Evolutionary conservation across 1,140 invertebrate genomes (phyloP), one percentile per base, ranked within the genome.

Genomic region (Panagrolaimus sp.): DNA sequence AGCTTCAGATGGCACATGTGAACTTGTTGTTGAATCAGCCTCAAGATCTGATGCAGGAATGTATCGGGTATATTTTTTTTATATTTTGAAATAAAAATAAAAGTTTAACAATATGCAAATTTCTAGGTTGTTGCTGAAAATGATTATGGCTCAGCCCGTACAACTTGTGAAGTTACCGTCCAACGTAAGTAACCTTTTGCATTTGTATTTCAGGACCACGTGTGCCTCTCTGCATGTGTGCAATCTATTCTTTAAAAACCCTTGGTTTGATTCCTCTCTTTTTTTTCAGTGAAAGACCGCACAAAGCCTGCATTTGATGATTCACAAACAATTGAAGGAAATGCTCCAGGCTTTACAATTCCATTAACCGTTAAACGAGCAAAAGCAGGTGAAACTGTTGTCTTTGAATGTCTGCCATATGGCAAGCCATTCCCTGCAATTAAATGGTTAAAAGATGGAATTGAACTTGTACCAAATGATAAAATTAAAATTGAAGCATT

Each of bases 21-120:
- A 89, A 1, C 83, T 96, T 25, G 88, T 89, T 57, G 89, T 96
- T 43, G 88, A 87, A 1, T 88, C 88, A 0, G 87, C 89, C 0
- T 87, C 87, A 3, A 86, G 89, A 7, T 87, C 87, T 3, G 91
- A 93, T 83, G 86, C 88, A 20, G 90, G 88, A 1, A 72, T 70
- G 43, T 93, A 91, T 80, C 89, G 88, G 57, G 89, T 38, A 38
- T 4, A 7, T 38, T 38, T 38, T 38, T 38, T 38, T 4, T 38
- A 38, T 38, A 38, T 38, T 38, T 7, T 7, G 7, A 38, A 38
- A 38, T 4, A 2, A 38, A 38, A 38, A 38, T 38, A 4, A 4
- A 38, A 38, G 7, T 38, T 38, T 38, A 38, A 38, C 31, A 38
- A 38, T 38, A 38, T 38, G 31, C 31, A 38, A 38, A 38, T 38